These are phyloP conservation scores for Helogale parvula DNA, from an alignment of 2,113 vertebrate species.

Conservation along the genomic window DNA sequence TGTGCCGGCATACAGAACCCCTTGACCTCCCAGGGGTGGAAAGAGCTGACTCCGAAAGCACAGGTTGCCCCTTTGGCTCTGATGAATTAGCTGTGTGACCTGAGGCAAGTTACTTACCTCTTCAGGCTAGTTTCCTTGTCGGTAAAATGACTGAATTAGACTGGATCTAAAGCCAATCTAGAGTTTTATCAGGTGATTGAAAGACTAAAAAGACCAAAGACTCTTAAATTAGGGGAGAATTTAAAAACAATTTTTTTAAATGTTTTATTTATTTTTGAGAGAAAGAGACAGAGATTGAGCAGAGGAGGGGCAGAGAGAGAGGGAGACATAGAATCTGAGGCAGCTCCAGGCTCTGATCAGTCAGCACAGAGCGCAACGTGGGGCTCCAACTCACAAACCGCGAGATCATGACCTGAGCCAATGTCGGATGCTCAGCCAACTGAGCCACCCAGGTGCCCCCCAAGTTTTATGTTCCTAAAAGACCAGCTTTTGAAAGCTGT, in stretches of 20 bases:
- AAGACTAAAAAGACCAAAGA: background rate
- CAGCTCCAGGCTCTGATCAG: too few species aligned
- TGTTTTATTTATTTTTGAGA: too few species aligned
- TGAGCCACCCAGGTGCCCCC: background rate
- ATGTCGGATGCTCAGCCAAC: too few species aligned
- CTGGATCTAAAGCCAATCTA: background rate
- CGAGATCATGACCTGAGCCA: too few species aligned
- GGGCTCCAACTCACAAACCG: too few species aligned
- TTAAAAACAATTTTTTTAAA: too few species aligned
- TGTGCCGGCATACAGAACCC: rapidly evolving
- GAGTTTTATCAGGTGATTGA: background rate
- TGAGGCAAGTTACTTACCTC: background rate
- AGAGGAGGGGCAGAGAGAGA: too few species aligned
- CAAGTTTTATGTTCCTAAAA: background rate
- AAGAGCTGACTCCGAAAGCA: background rate
- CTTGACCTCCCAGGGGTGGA: background rate
- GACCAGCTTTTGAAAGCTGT: background rate
- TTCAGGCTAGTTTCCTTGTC: background rate
- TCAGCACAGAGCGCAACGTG: too few species aligned
- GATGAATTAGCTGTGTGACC: background rate
- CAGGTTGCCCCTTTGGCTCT: background rate
- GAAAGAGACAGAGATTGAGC: too few species aligned
- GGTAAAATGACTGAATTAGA: background rate
- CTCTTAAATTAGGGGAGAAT: background rate
- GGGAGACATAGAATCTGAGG: too few species aligned